Evolutionary conservation across 2,113 vertebrate species (phyloP).

Genomic region (Eptesicus fuscus): DNA sequence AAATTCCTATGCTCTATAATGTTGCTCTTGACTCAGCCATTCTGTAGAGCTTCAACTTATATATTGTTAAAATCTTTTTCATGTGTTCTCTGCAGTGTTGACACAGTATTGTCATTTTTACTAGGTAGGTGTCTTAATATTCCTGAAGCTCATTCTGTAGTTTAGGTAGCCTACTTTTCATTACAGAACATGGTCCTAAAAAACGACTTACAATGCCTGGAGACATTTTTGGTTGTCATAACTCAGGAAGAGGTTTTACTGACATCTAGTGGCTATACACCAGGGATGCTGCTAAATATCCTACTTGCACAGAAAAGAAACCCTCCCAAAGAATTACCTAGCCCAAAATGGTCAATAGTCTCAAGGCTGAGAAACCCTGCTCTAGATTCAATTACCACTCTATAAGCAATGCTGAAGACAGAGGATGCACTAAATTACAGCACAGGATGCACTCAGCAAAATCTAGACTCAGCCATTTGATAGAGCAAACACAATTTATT

Average conservation of each 20-base stretch:
- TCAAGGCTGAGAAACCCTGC: neutral
- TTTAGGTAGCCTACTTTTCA: neutral
- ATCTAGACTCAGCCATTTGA: slow-evolving; percentile 3
- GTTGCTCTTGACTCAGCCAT: slow-evolving; percentile 78
- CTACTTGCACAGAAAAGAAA: neutral
- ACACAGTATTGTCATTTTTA: slow-evolving; percentile 92
- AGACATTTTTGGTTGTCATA: neutral
- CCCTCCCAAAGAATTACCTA: neutral
- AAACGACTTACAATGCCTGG: neutral
- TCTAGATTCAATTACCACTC: neutral
- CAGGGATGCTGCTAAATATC: neutral
- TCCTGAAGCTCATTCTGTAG: slow-evolving; percentile 78
- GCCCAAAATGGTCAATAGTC: neutral
- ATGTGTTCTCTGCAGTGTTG: slow-evolving; percentile 87
- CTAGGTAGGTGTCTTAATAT: slow-evolving; percentile 94
- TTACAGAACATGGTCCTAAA: neutral
- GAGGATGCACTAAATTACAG: neutral
- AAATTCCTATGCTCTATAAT: slow-evolving; percentile 35
- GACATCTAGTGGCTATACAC: slow-evolving; percentile 65
- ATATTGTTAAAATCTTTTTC: slow-evolving; percentile 90
- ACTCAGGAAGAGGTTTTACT: slow-evolving; percentile 32
- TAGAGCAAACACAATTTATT: slow-evolving; percentile 16
- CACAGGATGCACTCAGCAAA: slow-evolving; percentile 7
- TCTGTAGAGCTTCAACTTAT: slow-evolving; percentile 88
- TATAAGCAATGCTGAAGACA: neutral